Conservation (phyloP, 2,113 vertebrate species). For the Strix uralensis region DNA sequence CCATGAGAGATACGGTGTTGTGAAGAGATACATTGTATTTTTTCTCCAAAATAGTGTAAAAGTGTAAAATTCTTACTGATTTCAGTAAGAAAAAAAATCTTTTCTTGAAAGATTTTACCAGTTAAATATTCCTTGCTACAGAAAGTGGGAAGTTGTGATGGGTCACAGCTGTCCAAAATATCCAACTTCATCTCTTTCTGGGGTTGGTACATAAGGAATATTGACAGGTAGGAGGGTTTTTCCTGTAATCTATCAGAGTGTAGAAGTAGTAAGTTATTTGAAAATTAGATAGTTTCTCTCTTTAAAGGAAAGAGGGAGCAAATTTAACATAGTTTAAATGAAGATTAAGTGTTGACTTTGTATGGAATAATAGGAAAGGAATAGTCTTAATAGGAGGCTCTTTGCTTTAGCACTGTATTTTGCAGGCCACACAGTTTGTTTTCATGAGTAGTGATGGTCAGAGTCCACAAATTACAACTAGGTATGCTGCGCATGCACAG, state of each 20-base stretch:
- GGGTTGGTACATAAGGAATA: background rate
- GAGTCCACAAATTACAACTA: background rate
- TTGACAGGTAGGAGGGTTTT: background rate
- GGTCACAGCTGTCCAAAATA: background rate
- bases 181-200: background rate
- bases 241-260: background rate
- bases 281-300: background rate
- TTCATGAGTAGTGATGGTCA: background rate
- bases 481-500: rapidly evolving
- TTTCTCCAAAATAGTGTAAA: background rate
- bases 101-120: background rate
- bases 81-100: background rate
- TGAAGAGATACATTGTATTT: background rate
- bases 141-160: background rate
- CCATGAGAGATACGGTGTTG: rapidly evolving
- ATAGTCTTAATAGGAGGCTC: background rate
- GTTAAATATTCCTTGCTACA: background rate
- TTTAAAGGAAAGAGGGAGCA: background rate
- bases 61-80: background rate
- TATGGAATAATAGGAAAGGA: background rate
- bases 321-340: background rate
- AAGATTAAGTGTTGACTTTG: background rate
- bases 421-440: background rate
- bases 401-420: background rate
- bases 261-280: background rate